Conservation (phyloP, 2,888 invertebrate species). For the Caenorhabditis auriculariae region DNA sequence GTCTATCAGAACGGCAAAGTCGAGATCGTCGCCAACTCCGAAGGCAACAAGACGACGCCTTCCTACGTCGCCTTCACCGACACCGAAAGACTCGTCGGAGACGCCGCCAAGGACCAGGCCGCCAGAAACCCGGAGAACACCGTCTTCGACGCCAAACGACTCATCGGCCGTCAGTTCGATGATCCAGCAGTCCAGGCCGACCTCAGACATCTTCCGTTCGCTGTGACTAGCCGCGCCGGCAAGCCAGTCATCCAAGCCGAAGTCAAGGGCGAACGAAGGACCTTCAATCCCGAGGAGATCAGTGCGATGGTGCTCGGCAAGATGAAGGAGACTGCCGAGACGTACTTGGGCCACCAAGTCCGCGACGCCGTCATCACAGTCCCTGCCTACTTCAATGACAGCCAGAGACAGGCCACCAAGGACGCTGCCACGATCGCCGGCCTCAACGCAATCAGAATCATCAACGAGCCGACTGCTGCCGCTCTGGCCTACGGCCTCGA, state of each 20-base stretch:
- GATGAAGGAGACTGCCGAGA: conserved; percentile 66
- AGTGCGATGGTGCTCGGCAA: conserved; percentile 60
- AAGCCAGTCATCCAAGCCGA: conserved; percentile 70
- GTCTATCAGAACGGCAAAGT: no score
- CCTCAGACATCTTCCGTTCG: conserved; percentile 62
- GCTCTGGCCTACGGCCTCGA: conserved; percentile 79
- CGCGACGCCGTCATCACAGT: conserved; percentile 82
- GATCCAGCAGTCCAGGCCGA: conserved; percentile 65
- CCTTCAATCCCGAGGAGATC: conserved; percentile 64
- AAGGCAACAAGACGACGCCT: conserved; percentile 76
- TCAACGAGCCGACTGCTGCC: conserved; percentile 70
- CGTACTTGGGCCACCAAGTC: conserved; percentile 51
- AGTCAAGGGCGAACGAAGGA: conserved; percentile 83
- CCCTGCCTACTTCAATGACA: conserved; percentile 78
- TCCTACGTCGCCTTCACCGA: conserved; percentile 70
- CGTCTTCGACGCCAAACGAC: conserved; percentile 57
- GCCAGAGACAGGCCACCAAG: conserved; percentile 72
- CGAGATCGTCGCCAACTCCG: conserved; percentile 68
- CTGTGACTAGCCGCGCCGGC: conserved; percentile 42
- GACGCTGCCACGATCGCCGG: conserved; percentile 67
- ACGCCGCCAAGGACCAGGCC: conserved; percentile 68
- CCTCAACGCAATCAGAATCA: conserved; percentile 66
- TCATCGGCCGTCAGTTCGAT: conserved; percentile 67
- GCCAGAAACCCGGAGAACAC: conserved; percentile 65
- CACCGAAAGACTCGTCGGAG: conserved; percentile 66